Conservation (phyloP, 92 coral and sea anemone genomes). For the Chrysogorgia sp. region DNA sequence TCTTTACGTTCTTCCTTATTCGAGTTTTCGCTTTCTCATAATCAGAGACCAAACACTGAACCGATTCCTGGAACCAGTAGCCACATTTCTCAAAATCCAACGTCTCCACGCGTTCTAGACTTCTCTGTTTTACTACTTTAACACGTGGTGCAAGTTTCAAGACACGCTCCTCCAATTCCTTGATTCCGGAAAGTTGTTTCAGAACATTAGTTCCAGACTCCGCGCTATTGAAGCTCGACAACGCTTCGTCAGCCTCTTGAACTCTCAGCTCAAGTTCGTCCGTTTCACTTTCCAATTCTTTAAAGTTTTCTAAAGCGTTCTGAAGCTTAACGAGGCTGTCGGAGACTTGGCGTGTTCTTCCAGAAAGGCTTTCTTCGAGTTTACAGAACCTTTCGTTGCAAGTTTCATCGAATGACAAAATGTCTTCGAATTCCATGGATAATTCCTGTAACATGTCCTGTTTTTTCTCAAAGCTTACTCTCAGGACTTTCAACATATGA, state of each 20-base stretch:
- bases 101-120: conserved; percentile 9
- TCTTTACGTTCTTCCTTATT: conserved; percentile 47
- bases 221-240: conserved; percentile 38
- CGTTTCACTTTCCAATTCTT: conserved; percentile 42
- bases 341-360: neutral
- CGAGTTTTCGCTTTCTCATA: conserved; percentile 64
- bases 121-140: conserved; percentile 14
- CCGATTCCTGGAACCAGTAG: conserved; percentile 37
- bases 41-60: conserved; percentile 26
- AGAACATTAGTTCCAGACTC: neutral
- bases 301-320: conserved; percentile 19
- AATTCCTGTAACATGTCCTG: neutral
- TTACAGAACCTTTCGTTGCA: neutral
- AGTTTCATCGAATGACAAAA: neutral
- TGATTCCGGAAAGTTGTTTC: conserved; percentile 14
- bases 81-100: conserved; percentile 33
- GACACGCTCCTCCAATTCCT: conserved; percentile 6
- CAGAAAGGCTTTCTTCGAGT: conserved; percentile 8
- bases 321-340: conserved; percentile 41
- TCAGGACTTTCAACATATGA: conserved; percentile 42
- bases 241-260: conserved; percentile 35
- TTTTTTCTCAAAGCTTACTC: conserved; percentile 35
- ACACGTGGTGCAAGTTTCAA: conserved; percentile 19
- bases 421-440: conserved; percentile 14
- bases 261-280: conserved; percentile 43